Conservation (phyloP, 1,140 invertebrate species). For the Pogonomyrmex barbatus region DNA sequence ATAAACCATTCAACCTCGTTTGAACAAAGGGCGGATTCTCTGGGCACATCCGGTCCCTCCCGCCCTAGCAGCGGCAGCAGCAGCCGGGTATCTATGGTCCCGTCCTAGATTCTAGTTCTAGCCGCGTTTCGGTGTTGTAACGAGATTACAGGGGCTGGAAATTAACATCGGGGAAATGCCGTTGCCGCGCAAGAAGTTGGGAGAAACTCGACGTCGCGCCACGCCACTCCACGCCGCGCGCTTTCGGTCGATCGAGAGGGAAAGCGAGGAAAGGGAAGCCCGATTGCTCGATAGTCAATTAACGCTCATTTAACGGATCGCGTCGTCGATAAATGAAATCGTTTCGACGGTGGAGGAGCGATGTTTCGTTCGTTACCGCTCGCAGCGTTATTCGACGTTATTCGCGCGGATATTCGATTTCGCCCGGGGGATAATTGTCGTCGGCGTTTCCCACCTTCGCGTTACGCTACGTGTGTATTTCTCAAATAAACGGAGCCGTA, state of each 20-base stretch:
- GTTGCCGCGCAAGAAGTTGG: slow-evolving; percentile 38
- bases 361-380: slow-evolving; percentile 7
- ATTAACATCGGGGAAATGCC: slow-evolving; percentile 45
- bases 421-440: slow-evolving; percentile 56
- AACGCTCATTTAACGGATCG: slow-evolving; percentile 62
- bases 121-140: slow-evolving; percentile 43
- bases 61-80: background rate
- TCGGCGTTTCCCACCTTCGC: background rate
- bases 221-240: too few relatives aligned
- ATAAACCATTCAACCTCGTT: slow-evolving; percentile 48
- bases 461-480: background rate
- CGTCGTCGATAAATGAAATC: slow-evolving; percentile 55
- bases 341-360: background rate
- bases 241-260: background rate
- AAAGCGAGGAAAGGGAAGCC: background rate
- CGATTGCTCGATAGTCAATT: slow-evolving; percentile 69
- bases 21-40: slow-evolving; percentile 59
- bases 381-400: slow-evolving; percentile 62
- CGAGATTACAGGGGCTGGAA: slow-evolving; percentile 44
- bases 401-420: slow-evolving; percentile 70
- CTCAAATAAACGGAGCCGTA: background rate
- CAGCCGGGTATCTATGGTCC: slow-evolving; percentile 27
- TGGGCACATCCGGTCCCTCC: slow-evolving; percentile 26
- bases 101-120: slow-evolving; percentile 47
- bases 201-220: slow-evolving; percentile 12